Evolutionary conservation across 2,113 vertebrate genomes (phyloP), one percentile per base, ranked within the genome.

Genomic region (Eretmochelys imbricata): DNA sequence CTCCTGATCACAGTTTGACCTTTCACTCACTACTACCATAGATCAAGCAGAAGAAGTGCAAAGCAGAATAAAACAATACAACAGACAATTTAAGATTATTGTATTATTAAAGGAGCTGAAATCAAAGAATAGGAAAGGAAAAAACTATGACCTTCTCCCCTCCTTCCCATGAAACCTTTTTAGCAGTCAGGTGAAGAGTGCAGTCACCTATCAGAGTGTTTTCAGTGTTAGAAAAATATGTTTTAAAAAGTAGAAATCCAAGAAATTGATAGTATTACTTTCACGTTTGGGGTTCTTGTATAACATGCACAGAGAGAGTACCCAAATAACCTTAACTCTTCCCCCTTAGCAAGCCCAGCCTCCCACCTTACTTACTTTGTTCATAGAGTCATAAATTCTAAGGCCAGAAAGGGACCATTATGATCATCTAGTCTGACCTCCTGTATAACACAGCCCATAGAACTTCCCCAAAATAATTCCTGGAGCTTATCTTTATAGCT

Each of bases 1-100:
- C 91, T 95, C 75, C 85, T 97, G 95, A 97, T 89, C 82, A 94
- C 89, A 91, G 76, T 95, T 97, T 96, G 95, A 95, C 96, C 95
- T 96, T 97, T 96, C 19, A 84, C 81, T 95, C 96, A 80, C 82
- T 93, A 50, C 84, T 81, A 42, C 95, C 49, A 95, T 96, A 87
- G 50, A 96, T 97, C 97, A 97, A 7, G 31, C 25, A 83, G 88
- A 90, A 89, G 87, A 80, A 97, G 48, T 90, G 10, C 83, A 92
- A 95, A 91, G 53, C 55, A 83, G 84, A 53, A 94, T 69, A 84
- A 82, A 97, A 83, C 48, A 49, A 81, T 90, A 79, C 75, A 91
- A n/a, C 10, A 80, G 50, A 27, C 81, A 94, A 62, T 53, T 80
- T 90, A 46, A 93, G 53, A 82, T 82, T 84, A 85, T 88, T 81